Evolutionary conservation across 2,797 vertebrate species (phyloP), one percentile per base, ranked within the genome.

Genomic region (Acanthopagrus latus): DNA sequence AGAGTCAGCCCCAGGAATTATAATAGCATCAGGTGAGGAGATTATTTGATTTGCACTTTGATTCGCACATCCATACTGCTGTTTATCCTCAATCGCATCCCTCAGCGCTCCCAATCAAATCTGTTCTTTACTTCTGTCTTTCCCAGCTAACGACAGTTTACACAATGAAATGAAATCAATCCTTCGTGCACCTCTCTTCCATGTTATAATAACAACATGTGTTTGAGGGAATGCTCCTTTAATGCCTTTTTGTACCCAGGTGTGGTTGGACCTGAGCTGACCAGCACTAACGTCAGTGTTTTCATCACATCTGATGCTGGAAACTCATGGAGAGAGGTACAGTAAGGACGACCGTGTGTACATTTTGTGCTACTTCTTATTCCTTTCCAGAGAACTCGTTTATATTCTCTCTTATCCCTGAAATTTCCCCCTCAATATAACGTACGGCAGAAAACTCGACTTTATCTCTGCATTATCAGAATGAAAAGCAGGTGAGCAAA

Each of bases 301-400:
- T 98, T 97, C 93, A 96, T 98, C 85, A 97, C 97, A 68, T 97
- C 97, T 25, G 97, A 98, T 79, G 97, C 97, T 75, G 97, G 97
- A 41, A 98, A 98, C 89, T 97, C 95, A 3, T 98, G 97, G 97
- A 96, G 95, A 87, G 97, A 98, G 97, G 97, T 98, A 95, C 44
- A 93, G 51, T 64, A 59, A 59, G 48, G 7, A 47, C 47, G 38
- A 29, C 21, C 71, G 23, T 5, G 17, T 50, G 38, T 6, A 46
- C 27, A 43, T 54, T 38, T 62, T 69, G 10, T 66, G 25, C 65
- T 43, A 38, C 5, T 10, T 10, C 38, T 38, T 10, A 9, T 38
- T 38, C 38, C 38, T 10, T 38, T 25, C 3, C 18, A n/a, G 10
- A 27, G 0, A 43, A 47, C 33, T 58, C 20, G 6, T 66, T 44